Evolutionary conservation across 2,888 invertebrate genomes (phyloP).

Genomic region (Leucophora obtusa): DNA sequence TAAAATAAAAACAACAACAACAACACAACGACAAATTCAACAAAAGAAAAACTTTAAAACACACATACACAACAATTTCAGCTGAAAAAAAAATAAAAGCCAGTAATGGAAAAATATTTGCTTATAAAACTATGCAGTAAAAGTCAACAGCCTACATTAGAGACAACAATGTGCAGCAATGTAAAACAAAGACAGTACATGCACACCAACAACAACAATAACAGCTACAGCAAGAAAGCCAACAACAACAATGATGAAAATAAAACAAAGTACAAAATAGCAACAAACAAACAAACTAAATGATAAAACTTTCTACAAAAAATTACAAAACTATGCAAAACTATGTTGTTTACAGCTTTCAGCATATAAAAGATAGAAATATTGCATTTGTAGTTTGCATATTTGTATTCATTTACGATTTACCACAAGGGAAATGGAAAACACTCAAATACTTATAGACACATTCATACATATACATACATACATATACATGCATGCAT

Average conservation of each 20-base stretch:
- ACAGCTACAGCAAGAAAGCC: slow-evolving; percentile 15
- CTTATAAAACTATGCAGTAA: slow-evolving; percentile 30
- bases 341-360: slow-evolving; percentile 32
- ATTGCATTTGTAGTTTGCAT: slow-evolving; percentile 25
- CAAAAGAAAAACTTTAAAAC: background rate
- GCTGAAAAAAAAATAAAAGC: background rate
- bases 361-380: slow-evolving; percentile 33
- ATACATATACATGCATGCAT: background rate
- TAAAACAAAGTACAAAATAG: slow-evolving; percentile 12
- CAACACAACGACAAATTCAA: slow-evolving; percentile 8
- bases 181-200: background rate
- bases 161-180: slow-evolving; percentile 26
- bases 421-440: slow-evolving; percentile 42
- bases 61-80: background rate
- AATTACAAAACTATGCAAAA: slow-evolving; percentile 25
- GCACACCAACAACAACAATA: slow-evolving; percentile 8
- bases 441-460: slow-evolving; percentile 9
- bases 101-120: slow-evolving; percentile 7
- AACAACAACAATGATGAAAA: slow-evolving; percentile 30
- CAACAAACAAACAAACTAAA: slow-evolving; percentile 30
- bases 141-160: slow-evolving; percentile 48
- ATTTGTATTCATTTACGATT: slow-evolving; percentile 42
- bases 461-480: slow-evolving; percentile 6
- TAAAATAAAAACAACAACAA: background rate
- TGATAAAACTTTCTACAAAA: slow-evolving; percentile 49